Conservation (phyloP, 2,888 invertebrate species). For the Drosophila borborema region DNA sequence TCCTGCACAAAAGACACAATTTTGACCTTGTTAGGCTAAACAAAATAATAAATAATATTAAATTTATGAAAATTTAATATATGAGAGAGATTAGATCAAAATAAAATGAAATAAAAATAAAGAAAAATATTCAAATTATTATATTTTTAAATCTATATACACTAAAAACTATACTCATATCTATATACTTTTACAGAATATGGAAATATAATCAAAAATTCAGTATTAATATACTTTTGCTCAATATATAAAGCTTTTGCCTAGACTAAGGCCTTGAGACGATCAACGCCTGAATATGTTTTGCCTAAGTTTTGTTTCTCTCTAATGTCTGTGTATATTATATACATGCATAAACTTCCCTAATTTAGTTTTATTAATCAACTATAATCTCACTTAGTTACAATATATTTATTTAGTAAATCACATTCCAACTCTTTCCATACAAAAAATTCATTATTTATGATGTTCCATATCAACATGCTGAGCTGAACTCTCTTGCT, state of each 20-base stretch:
- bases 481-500: constrained; percentile 4
- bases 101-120: no score
- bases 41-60: constrained; percentile 20
- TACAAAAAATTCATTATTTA: background rate
- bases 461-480: background rate
- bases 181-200: no score
- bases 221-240: no score
- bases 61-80: background rate
- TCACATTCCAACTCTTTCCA: constrained; percentile 1
- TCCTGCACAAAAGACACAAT: constrained; percentile 55
- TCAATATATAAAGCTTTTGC: no score
- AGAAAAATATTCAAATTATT: no score
- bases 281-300: no score
- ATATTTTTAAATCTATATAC: no score
- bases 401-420: background rate
- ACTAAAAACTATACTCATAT: no score
- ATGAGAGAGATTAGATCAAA: no score
- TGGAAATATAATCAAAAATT: no score
- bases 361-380: background rate
- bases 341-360: background rate
- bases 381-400: background rate
- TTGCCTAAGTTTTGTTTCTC: background rate
- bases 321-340: no score
- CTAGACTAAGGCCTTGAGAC: no score
- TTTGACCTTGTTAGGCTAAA: constrained; percentile 43